phyloP scores from a whole-genome alignment of 2,113 vertebrate genomes.

The Indicator indicator region DNA sequence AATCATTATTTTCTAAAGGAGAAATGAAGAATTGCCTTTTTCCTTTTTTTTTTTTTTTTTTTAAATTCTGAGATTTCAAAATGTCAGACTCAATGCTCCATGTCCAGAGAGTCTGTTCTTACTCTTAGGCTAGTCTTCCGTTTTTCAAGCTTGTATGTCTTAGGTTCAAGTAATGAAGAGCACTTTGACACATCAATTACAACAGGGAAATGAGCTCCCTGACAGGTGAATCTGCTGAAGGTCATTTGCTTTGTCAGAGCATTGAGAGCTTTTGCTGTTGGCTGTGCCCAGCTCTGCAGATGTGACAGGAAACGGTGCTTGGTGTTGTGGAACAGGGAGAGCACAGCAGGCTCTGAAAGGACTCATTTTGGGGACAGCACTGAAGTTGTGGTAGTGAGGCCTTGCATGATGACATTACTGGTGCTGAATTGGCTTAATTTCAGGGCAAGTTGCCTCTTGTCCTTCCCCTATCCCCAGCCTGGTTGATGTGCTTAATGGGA shows the following conservation, averaged over 20 bases:
- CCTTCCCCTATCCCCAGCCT: background rate
- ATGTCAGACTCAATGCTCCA: background rate
- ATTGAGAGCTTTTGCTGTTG: background rate
- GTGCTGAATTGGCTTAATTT: conserved; percentile 70
- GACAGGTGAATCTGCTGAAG: background rate
- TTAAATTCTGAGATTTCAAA: background rate
- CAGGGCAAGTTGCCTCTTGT: conserved; percentile 38
- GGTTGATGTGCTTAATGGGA: conserved; percentile 78
- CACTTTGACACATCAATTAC: background rate
- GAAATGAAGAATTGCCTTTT: background rate
- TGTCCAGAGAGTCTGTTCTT: background rate
- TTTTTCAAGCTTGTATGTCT: background rate
- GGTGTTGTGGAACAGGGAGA: accelerated
- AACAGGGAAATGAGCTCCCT: background rate
- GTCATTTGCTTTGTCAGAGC: background rate
- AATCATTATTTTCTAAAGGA: background rate
- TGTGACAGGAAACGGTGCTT: background rate
- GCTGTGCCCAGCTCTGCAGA: accelerated
- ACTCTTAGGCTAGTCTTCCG: background rate
- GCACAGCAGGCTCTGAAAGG: background rate
- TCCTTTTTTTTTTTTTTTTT: background rate
- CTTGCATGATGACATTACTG: background rate
- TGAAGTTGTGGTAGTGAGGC: background rate
- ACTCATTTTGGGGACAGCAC: background rate
- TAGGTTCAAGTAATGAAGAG: background rate